Percentiles rank a stretch among this genome's conserved stretches.
Conservation (phyloP, 2,888 invertebrate genomes). For the Chloroclystis v-ata region DNA sequence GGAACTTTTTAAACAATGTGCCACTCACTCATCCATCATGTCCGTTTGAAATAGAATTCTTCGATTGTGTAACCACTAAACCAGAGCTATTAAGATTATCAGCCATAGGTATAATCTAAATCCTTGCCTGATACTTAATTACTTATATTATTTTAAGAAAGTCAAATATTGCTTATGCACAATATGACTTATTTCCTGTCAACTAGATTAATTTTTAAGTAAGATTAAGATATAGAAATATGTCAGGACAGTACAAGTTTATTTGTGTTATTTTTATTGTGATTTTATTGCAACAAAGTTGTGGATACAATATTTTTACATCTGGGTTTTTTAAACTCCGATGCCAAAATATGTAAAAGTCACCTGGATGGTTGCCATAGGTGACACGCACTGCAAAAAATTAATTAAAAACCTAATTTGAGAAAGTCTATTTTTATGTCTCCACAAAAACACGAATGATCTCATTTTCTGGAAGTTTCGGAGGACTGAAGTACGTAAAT, state of each 20-base stretch:
- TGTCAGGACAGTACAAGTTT: no score
- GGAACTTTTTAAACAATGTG: slow-evolving; percentile 10
- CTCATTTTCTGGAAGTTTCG: not conserved
- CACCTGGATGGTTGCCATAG: slow-evolving; percentile 25
- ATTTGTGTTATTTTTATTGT: no score
- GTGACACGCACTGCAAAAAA: slow-evolving; percentile 14
- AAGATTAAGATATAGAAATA: no score
- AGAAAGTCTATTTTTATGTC: slow-evolving; percentile 15
- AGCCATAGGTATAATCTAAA: no score
- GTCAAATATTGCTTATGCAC: no score
- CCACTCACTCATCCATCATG: slow-evolving; percentile 5
- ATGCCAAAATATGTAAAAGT: not conserved
- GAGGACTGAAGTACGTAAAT: not conserved
- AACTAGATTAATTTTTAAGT: no score
- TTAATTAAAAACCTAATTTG: slow-evolving; percentile 24
- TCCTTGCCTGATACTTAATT: no score
- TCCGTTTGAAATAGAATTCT: slow-evolving; percentile 10
- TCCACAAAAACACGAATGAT: not conserved
- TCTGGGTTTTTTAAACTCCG: no score
- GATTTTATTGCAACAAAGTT: no score
- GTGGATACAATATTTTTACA: no score
- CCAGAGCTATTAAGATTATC: no score
- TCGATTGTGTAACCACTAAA: slow-evolving; percentile 2
- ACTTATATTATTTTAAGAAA: no score
- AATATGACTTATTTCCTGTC: not conserved